A percentile compares a stretch with the other conserved stretches of the same genome.
Evolutionary conservation across 2,113 vertebrate genomes (phyloP).

Genomic region (Progne subis): DNA sequence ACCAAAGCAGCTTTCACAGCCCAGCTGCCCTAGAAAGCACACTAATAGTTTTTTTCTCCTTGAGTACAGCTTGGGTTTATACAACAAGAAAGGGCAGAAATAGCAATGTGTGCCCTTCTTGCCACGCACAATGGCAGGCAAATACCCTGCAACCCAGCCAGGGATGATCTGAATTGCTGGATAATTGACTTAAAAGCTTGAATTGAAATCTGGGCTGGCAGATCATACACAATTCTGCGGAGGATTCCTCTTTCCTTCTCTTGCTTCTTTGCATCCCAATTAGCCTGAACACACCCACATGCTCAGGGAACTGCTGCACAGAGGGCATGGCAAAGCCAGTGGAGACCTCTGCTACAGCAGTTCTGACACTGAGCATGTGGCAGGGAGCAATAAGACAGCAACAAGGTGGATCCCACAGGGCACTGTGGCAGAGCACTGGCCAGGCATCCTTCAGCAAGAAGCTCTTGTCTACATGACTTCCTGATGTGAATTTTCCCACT

Average conservation of each 20-base stretch:
- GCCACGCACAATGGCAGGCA: neutral
- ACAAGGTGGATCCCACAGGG: neutral
- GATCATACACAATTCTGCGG: neutral
- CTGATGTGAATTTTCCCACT: neutral
- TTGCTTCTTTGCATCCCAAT: neutral
- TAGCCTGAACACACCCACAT: neutral
- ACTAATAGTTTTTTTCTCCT: neutral
- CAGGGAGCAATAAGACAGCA: neutral
- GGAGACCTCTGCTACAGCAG: fast-evolving
- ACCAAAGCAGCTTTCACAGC: neutral
- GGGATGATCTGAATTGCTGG: neutral
- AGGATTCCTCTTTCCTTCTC: neutral
- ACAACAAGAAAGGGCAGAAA: neutral
- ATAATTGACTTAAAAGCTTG: neutral
- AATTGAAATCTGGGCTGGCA: neutral
- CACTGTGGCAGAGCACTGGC: neutral
- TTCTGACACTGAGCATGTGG: fast-evolving
- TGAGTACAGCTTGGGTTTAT: neutral
- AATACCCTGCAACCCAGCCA: neutral
- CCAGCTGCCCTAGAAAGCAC: neutral
- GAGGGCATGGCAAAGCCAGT: neutral
- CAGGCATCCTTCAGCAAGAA: neutral
- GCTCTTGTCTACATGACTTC: neutral
- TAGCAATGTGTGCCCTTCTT: neutral
- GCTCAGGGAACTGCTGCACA: neutral